phyloP scores from a whole-genome alignment of 2,113 vertebrate genomes.

The Petrocephalus zakoni region DNA sequence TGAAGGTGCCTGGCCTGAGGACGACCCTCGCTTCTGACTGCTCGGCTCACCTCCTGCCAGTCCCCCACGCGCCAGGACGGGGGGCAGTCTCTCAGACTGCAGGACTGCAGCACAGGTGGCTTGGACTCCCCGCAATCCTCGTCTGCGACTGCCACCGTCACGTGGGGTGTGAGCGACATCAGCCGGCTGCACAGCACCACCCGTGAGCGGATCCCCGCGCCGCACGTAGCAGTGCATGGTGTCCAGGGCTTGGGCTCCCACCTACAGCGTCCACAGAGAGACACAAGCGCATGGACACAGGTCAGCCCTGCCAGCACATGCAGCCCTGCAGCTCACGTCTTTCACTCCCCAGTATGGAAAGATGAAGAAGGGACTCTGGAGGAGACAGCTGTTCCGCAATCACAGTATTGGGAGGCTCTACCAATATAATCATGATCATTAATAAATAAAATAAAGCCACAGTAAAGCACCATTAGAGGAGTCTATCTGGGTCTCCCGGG shows the following conservation, averaged over 20 bases:
- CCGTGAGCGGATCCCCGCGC: slow-evolving; percentile 79
- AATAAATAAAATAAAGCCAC: neutral
- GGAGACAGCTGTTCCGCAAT: slow-evolving; percentile 28
- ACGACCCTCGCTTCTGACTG: too few relatives aligned
- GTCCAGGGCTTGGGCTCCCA: slow-evolving; percentile 76
- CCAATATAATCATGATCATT: neutral
- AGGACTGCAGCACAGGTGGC: slow-evolving; percentile 73
- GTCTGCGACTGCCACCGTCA: slow-evolving; percentile 42
- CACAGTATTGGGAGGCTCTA: neutral
- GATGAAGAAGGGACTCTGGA: neutral
- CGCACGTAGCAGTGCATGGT: slow-evolving; percentile 75
- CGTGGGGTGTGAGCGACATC: slow-evolving; percentile 42
- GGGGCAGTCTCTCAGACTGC: slow-evolving; percentile 80
- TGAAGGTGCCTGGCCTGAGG: neutral
- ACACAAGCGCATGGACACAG: neutral
- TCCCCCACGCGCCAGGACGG: slow-evolving; percentile 74
- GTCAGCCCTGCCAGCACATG: neutral
- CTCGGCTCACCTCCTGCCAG: slow-evolving; percentile 74
- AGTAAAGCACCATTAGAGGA: neutral
- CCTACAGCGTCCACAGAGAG: slow-evolving; percentile 46
- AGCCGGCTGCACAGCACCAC: slow-evolving; percentile 67
- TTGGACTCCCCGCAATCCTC: slow-evolving; percentile 61
- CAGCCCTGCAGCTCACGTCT: neutral
- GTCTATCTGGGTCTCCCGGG: neutral
- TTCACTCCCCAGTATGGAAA: neutral